Evolutionary conservation across 2,113 vertebrate genomes (phyloP), one percentile per base, ranked within the genome.

Genomic region (Anser brachyrhynchus): DNA sequence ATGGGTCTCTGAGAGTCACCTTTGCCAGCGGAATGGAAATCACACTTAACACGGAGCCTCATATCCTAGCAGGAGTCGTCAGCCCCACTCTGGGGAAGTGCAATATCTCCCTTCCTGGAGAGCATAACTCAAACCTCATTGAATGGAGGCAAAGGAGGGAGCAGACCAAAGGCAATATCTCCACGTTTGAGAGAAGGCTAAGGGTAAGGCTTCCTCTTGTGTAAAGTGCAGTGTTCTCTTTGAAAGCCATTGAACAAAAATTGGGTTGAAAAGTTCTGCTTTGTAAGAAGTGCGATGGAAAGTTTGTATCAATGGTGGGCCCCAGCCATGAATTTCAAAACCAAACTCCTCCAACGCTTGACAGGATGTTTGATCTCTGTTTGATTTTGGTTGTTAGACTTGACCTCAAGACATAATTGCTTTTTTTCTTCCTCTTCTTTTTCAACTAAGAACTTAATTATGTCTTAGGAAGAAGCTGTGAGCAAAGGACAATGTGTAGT

Each of bases 11-110:
- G 46, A 98, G 98, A 14, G 99, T 99, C 88, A 98, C 98, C 16
- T 99, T 99, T 97, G 99, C 99, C 79, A 99, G 99, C 2, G 99
- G 99, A 62, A 99, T 99, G 99, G 99, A 99, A 97, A 98, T 99
- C 96, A 98, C 97, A 0, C 98, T 99, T 43, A 99, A 98, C 95
- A 99, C 99, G 0, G 99, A 99, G 96, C 99, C 99, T n/a, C 99
- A 99, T 83, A 98, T 99, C 85, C 98, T 99, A 1, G 98, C 98
- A 1, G 99, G 99, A 29, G 98, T 98, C 14, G 98, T 99, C 89
- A 99, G 99, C 92, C 99, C 99, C 90, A 99, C 99, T 0, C 97
- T 99, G 62, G 99, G 99, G 75, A 99, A 99, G 94, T 99, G 99
- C 89, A 99, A 99, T 97, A 99, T 99, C 97, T 99, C 99, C 25